These are phyloP conservation scores for Ficedula albicollis DNA, from an alignment of 2,797 vertebrate species.

Conservation along the genomic window DNA sequence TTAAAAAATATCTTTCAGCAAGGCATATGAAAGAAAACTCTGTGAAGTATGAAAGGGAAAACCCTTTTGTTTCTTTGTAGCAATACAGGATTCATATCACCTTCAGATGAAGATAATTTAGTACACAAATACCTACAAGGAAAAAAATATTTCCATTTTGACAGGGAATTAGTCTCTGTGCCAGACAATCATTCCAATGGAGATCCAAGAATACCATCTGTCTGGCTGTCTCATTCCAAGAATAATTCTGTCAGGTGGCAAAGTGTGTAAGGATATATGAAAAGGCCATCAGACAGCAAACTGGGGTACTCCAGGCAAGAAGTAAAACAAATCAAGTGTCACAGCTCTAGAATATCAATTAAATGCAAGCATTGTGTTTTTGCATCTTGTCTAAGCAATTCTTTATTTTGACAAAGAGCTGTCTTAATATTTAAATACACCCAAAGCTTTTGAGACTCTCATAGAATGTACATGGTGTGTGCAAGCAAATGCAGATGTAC, in stretches of 20 bases:
- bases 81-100: background rate
- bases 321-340: background rate
- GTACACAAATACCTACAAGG: background rate
- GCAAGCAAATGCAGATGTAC: background rate
- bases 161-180: background rate
- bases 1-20: background rate
- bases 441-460: background rate
- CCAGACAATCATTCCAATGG: background rate
- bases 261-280: background rate
- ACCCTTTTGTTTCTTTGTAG: background rate
- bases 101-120: background rate
- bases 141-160: slow-evolving; percentile 9
- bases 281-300: background rate
- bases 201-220: slow-evolving; percentile 33
- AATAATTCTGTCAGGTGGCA: background rate
- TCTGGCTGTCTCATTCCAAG: background rate
- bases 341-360: background rate
- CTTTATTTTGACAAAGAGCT: background rate
- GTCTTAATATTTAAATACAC: background rate
- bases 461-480: fast-evolving
- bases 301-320: background rate
- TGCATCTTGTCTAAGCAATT: background rate
- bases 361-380: background rate
- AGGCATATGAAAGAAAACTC: background rate
- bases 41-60: background rate